Conservation (phyloP, 2,797 vertebrate species). For the Anomalospiza imberbis region DNA sequence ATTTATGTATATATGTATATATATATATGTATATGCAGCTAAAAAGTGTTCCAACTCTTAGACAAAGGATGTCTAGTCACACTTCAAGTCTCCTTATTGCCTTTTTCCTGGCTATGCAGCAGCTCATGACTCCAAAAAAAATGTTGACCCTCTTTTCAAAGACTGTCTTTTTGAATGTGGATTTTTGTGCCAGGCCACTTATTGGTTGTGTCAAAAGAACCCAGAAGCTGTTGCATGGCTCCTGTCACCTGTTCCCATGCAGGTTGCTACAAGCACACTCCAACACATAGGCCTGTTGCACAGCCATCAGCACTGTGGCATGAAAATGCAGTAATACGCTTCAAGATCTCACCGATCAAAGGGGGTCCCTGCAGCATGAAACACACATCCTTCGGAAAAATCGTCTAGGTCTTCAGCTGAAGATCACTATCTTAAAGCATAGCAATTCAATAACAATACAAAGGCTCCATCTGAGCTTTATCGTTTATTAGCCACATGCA, state of each 20-base stretch:
- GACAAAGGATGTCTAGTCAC: not conserved
- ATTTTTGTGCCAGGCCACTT: not conserved
- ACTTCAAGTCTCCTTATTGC: not conserved
- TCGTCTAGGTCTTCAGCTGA: not conserved
- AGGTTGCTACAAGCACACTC: not conserved
- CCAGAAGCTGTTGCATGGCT: not conserved
- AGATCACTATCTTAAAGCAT: not conserved
- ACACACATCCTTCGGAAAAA: not conserved
- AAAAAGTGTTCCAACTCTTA: not conserved
- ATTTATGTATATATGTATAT: too few species aligned
- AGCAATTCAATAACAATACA: not conserved
- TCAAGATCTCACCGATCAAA: too few species aligned
- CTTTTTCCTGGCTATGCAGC: not conserved
- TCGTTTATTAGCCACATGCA: slow-evolving; percentile 16
- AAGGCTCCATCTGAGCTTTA: not conserved
- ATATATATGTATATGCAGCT: not conserved
- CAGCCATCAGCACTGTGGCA: not conserved
- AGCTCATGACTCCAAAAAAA: not conserved
- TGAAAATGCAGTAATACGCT: too few species aligned
- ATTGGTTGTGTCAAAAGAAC: not conserved
- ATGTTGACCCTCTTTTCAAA: not conserved
- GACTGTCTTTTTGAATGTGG: not conserved
- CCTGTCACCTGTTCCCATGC: not conserved
- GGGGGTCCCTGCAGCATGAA: too few species aligned
- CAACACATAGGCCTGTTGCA: rapidly evolving